A percentile compares a stretch with the other conserved stretches of the same genome.
Conservation (phyloP, 2,113 vertebrate genomes). For the Motacilla tschutschensis region DNA sequence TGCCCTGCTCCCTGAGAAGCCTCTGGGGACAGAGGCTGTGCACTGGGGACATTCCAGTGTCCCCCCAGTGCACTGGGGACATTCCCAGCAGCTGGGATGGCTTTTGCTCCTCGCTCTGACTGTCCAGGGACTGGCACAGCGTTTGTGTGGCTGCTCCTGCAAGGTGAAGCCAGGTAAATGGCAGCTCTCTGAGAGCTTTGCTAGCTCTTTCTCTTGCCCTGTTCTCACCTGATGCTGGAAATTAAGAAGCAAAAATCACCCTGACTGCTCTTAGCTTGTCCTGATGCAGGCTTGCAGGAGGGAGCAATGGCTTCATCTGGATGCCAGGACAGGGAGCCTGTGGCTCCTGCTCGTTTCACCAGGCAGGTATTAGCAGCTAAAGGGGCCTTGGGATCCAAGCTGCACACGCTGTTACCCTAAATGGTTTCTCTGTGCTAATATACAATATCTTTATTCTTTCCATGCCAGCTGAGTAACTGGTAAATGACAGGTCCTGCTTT, state of each 20-base stretch:
- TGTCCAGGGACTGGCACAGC: neutral
- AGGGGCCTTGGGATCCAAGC: neutral
- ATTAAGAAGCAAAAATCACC: constrained; percentile 9
- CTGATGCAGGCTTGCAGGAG: neutral
- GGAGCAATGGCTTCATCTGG: neutral
- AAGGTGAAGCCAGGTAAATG: neutral
- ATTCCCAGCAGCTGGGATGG: neutral
- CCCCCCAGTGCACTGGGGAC: neutral
- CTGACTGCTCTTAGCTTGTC: neutral
- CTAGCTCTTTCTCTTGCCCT: neutral
- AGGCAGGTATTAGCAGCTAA: neutral
- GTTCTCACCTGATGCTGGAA: constrained; percentile 6
- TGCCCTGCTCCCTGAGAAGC: neutral
- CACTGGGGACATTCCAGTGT: neutral
- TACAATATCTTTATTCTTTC: neutral
- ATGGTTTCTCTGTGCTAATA: constrained; percentile 5
- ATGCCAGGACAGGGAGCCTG: neutral
- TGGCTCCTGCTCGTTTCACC: neutral
- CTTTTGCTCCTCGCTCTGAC: neutral
- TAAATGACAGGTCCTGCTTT: constrained; percentile 20
- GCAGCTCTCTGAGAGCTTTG: neutral
- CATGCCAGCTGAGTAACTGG: neutral
- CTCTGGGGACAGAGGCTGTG: no score
- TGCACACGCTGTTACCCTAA: neutral
- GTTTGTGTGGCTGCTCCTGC: neutral